These are phyloP conservation scores for Haemorhous mexicanus DNA, from an alignment of 2,113 vertebrate genomes.

Conservation along the genomic window DNA sequence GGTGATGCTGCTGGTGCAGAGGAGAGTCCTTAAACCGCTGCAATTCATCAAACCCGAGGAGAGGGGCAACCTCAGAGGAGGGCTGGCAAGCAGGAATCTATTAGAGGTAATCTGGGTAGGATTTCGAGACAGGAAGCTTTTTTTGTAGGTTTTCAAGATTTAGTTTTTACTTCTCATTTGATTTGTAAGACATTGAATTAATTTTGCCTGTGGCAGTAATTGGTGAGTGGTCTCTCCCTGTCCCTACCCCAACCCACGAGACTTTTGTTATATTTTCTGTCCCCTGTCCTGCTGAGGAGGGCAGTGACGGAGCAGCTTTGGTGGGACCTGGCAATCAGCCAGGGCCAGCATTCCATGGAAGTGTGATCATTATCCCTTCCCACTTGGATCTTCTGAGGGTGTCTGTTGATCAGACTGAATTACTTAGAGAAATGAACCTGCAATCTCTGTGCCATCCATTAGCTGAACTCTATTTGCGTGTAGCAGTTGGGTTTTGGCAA, in stretches of 20 bases:
- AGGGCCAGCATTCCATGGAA: not conserved
- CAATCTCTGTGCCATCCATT: constrained; percentile 10
- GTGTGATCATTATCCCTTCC: not conserved
- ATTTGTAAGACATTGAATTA: not conserved
- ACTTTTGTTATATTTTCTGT: fast-evolving
- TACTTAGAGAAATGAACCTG: constrained; percentile 42
- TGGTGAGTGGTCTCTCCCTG: not conserved
- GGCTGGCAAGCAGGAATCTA: not conserved
- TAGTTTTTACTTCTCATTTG: not conserved
- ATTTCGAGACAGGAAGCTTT: not conserved
- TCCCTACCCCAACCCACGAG: not conserved
- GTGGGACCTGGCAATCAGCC: not conserved
- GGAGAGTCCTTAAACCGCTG: not conserved
- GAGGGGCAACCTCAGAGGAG: not conserved
- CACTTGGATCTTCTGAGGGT: not conserved
- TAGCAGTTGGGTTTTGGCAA: constrained; percentile 29
- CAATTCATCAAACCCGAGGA: not conserved
- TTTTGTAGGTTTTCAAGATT: not conserved
- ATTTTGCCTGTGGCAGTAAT: not conserved
- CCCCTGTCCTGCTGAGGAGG: not conserved
- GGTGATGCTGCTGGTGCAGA: not conserved
- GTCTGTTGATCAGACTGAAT: not conserved
- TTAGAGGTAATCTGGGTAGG: not conserved
- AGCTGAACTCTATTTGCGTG: constrained; percentile 37
- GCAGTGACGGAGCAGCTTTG: not conserved